These are phyloP conservation scores for Poecilia picta DNA, from an alignment of 2,797 vertebrate genomes.

Conservation along the genomic window DNA sequence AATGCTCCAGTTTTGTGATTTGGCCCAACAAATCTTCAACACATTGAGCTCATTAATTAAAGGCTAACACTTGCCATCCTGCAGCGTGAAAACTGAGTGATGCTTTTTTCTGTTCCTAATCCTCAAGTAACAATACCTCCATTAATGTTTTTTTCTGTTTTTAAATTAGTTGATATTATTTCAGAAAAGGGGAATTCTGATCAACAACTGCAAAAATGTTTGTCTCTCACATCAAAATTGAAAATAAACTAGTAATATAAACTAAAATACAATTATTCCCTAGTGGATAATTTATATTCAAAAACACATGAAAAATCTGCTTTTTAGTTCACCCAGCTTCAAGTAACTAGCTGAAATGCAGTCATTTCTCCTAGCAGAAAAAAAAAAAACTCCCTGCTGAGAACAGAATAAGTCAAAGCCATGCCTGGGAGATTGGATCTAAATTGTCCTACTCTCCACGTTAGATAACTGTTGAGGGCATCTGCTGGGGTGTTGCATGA, in stretches of 20 bases:
- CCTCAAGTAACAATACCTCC: not conserved
- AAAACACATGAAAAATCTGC: not conserved
- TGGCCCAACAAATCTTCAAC: constrained; percentile 34
- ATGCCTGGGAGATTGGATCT: constrained; percentile 67
- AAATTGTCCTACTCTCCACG: constrained; percentile 69
- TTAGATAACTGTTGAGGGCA: constrained; percentile 51
- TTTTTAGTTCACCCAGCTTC: not conserved
- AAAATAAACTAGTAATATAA: not conserved
- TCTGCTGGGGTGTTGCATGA: constrained; percentile 34
- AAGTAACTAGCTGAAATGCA: constrained; percentile 30
- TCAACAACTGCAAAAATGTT: not conserved
- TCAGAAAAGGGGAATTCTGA: not conserved
- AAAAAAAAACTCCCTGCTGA: constrained; percentile 47
- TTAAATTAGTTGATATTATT: not conserved
- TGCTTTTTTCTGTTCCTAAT: not conserved
- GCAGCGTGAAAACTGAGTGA: not conserved
- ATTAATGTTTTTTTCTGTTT: not conserved
- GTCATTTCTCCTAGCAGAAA: constrained; percentile 44
- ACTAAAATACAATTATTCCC: not conserved
- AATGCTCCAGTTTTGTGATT: constrained; percentile 38
- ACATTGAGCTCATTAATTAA: constrained; percentile 34
- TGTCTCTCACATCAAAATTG: not conserved
- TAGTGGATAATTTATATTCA: not conserved
- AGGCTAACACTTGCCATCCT: constrained; percentile 21
- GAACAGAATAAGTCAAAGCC: constrained; percentile 54